Evolutionary conservation across 2,888 invertebrate species (phyloP), one percentile per base, ranked within the genome.

Genomic region (Cyclophora albipunctata): DNA sequence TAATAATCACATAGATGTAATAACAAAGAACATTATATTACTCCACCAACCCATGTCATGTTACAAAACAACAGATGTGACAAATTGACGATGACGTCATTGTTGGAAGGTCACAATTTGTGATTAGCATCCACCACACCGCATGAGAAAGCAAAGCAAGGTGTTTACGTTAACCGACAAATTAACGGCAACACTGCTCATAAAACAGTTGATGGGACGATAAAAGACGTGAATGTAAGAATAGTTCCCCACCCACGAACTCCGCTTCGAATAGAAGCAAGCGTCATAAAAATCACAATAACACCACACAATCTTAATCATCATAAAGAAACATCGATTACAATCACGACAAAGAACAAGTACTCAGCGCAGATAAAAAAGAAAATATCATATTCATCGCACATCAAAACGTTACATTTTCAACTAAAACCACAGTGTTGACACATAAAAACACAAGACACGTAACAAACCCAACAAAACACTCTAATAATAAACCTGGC

Each of bases 281-380:
- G 58, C 78, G 78, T 78, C 82, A 74, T 78, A 79, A 79, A 77
- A 61, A 71, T 65, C 64, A 66, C 64, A 75, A 79, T 72, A 74
- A 75, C 75, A 78, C 77, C 74, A 20, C 20, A 69, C 76, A 72
- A 75, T 64, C 67, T 62, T 76, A 78, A 72, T 65, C 55, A 70
- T 69, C 67, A 70, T 76, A 81, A 82, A 78, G 71, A 68, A 80
- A 71, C 67, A 20, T 20, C 20, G 20, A 20, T 20, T 20, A 20
- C 20, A 20, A 20, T 20, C 20, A 20, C 20, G 20, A 20, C 2
- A 20, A 20, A 20, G 20, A 20, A 20, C 2, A 20, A 20, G 20
- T 20, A 20, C 20, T 20, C 2, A 20, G 20, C 20, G 20, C 1
- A 20, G 20, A 20, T 20, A 20, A 20, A 20, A 20, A 20, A 20